Conservation (phyloP, 1,140 invertebrate genomes). For the Octopus sinensis region DNA sequence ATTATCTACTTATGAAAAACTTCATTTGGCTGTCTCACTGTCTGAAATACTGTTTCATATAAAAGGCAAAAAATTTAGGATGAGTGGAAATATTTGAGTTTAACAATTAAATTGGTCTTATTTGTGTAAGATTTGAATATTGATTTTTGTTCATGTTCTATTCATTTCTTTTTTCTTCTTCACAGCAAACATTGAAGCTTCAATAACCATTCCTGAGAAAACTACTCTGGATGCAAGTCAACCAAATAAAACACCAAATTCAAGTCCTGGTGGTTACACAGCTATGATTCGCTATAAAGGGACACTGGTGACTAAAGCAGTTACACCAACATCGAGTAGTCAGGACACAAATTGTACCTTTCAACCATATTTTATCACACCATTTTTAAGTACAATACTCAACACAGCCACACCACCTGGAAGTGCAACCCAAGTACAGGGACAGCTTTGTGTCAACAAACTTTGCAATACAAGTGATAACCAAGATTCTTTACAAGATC, state of each 20-base stretch:
- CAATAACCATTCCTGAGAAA: slow-evolving; percentile 47
- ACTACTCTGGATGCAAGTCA: slow-evolving; percentile 32
- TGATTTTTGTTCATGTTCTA: too few species aligned
- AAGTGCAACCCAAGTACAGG: slow-evolving; percentile 39
- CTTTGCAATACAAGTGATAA: slow-evolving; percentile 16
- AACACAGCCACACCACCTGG: slow-evolving; percentile 35
- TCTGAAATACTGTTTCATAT: too few species aligned
- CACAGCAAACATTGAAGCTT: slow-evolving; percentile 41
- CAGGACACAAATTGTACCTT: slow-evolving; percentile 31
- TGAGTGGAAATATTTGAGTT: too few species aligned
- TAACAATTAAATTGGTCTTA: too few species aligned
- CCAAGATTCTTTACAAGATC: slow-evolving; percentile 16
- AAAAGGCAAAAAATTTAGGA: too few species aligned
- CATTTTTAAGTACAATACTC: slow-evolving; percentile 30
- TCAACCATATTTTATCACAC: slow-evolving; percentile 39
- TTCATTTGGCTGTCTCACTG: too few species aligned
- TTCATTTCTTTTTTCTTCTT: slow-evolving; percentile 24
- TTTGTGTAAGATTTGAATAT: too few species aligned
- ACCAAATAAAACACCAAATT: slow-evolving; percentile 17
- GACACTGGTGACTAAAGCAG: slow-evolving; percentile 50
- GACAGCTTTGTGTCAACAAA: slow-evolving; percentile 28
- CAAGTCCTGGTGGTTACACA: slow-evolving; percentile 31
- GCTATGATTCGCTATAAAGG: slow-evolving; percentile 56
- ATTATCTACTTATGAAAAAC: too few species aligned
- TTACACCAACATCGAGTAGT: slow-evolving; percentile 37